These are phyloP conservation scores for Pollimyrus isidori DNA, from an alignment of 2,113 vertebrate species.

Conservation along the genomic window DNA sequence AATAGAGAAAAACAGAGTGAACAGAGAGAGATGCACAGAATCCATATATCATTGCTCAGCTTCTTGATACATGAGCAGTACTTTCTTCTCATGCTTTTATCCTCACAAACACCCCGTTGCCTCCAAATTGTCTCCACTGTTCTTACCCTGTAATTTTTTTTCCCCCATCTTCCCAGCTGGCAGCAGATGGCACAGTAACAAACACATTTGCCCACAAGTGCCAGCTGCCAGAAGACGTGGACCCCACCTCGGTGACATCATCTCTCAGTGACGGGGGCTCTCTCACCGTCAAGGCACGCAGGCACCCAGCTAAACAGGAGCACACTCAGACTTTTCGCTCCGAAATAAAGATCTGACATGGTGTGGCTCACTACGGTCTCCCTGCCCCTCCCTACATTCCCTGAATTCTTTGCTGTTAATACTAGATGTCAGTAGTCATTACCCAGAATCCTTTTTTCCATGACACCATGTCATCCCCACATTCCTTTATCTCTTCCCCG, in stretches of 20 bases:
- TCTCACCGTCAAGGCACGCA: slow-evolving; percentile 73
- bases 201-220: slow-evolving; percentile 83
- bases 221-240: slow-evolving; percentile 79
- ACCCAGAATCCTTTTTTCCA: not conserved
- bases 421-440: not conserved
- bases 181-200: slow-evolving; percentile 66
- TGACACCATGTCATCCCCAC: not conserved
- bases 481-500: not conserved
- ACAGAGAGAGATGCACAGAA: not conserved
- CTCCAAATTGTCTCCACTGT: not conserved
- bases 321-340: slow-evolving; percentile 19
- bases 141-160: not conserved
- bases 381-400: slow-evolving; percentile 2
- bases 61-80: not conserved
- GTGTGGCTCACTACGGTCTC: not conserved
- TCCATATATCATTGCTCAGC: not conserved
- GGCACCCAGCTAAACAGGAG: slow-evolving; percentile 45
- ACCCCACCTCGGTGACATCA: slow-evolving; percentile 73
- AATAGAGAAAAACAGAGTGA: not conserved
- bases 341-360: slow-evolving; percentile 18
- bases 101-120: not conserved
- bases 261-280: slow-evolving; percentile 60
- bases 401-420: not conserved
- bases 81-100: not conserved
- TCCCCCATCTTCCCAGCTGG: slow-evolving; percentile 54